Conservation (phyloP, 1,140 invertebrate genomes). For the Zaprionus inermis region DNA sequence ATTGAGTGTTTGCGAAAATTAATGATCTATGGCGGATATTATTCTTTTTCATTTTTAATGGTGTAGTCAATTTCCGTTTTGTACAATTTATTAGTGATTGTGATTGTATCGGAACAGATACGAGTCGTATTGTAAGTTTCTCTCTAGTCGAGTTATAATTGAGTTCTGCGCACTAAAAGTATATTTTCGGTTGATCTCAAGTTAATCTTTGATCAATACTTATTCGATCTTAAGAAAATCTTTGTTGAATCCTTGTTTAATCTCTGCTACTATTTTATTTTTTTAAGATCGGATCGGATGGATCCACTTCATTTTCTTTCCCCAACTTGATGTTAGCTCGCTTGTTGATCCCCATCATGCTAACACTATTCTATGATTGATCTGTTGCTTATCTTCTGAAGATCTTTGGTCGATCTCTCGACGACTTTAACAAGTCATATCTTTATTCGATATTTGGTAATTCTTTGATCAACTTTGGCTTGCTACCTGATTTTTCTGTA, state of each 20-base stretch:
- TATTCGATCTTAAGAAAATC: too few relatives aligned
- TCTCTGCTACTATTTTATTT: not conserved
- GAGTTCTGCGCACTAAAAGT: not conserved
- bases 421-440: too few relatives aligned
- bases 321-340: not conserved
- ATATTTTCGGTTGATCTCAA: not conserved
- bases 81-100: too few relatives aligned
- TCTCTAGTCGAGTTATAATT: not conserved
- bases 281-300: not conserved
- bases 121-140: too few relatives aligned
- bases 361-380: not conserved
- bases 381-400: not conserved
- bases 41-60: conserved; percentile 3
- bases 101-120: too few relatives aligned
- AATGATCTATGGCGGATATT: conserved; percentile 3
- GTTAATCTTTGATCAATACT: not conserved
- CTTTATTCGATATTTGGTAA: too few relatives aligned
- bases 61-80: not conserved
- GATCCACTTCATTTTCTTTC: not conserved
- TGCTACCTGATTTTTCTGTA: too few relatives aligned
- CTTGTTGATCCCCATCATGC: not conserved
- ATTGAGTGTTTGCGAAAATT: not conserved
- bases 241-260: not conserved
- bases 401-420: not conserved
- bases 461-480: too few relatives aligned